Percentiles rank a stretch among this genome's conserved stretches.
phyloP scores from a whole-genome alignment of 1,140 invertebrate species.

The Drosophila repleta region DNA sequence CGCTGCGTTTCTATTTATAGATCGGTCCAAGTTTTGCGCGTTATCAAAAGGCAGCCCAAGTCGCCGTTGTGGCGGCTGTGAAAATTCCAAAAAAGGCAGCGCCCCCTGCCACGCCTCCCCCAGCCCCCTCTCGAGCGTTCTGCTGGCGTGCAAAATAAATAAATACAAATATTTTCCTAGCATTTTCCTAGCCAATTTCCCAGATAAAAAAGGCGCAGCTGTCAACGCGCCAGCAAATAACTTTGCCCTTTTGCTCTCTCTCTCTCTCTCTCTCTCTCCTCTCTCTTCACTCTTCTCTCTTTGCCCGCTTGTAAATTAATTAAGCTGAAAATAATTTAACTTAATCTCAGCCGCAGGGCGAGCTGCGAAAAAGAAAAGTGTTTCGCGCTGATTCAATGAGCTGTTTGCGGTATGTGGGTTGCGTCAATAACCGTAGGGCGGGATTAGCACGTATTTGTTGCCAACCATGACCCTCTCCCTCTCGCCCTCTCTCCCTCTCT shows the following conservation, averaged over 20 bases:
- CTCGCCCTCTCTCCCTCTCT: not conserved
- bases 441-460: conserved; percentile 67
- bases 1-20: conserved; percentile 64
- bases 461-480: conserved; percentile 12
- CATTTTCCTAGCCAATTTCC: conserved; percentile 56
- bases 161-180: conserved; percentile 45
- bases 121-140: not conserved
- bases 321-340: conserved; percentile 78
- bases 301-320: conserved; percentile 71
- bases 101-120: conserved; percentile 18
- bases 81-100: conserved; percentile 56
- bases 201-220: conserved; percentile 59
- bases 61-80: conserved; percentile 41
- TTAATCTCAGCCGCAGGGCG: conserved; percentile 56
- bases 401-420: conserved; percentile 63
- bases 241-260: conserved; percentile 24
- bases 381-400: conserved; percentile 33
- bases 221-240: conserved; percentile 54
- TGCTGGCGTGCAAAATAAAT: conserved; percentile 26
- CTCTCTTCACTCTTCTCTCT: conserved; percentile 13
- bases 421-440: conserved; percentile 71
- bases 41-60: conserved; percentile 43
- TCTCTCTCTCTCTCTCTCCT: conserved; percentile 33
- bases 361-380: conserved; percentile 33
- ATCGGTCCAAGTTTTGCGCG: conserved; percentile 36